Conservation (phyloP, 64 coral and sea anemone genomes). For the Stylophora pistillata region DNA sequence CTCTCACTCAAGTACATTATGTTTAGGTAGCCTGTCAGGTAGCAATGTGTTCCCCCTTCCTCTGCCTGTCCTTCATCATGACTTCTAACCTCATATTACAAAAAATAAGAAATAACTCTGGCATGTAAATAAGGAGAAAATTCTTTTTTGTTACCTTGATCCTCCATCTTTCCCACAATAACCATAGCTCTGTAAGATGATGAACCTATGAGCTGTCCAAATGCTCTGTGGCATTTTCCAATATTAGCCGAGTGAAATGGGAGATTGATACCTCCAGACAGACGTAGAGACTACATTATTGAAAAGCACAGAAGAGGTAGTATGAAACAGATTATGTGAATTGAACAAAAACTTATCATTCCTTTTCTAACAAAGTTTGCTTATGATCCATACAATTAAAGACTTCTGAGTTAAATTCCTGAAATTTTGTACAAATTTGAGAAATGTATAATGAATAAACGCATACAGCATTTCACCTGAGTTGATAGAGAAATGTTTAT, state of each 20-base stretch:
- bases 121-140: neutral
- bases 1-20: neutral
- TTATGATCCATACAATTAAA: too few relatives aligned
- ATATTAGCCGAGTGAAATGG: slow-evolving; percentile 76
- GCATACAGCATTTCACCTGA: too few relatives aligned
- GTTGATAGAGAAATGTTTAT: too few relatives aligned
- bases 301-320: neutral
- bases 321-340: too few relatives aligned
- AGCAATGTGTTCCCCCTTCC: too few relatives aligned
- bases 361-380: too few relatives aligned
- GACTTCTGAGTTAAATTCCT: too few relatives aligned
- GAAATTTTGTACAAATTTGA: too few relatives aligned
- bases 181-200: slow-evolving; percentile 76
- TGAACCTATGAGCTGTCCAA: slow-evolving; percentile 85
- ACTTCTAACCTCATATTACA: neutral
- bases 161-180: slow-evolving; percentile 92
- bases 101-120: neutral
- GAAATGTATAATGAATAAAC: too few relatives aligned
- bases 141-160: slow-evolving; percentile 53
- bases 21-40: too few relatives aligned
- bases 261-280: slow-evolving; percentile 37
- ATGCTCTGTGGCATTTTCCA: slow-evolving; percentile 71
- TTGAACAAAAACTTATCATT: too few relatives aligned
- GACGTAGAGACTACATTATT: slow-evolving; percentile 35
- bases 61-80: too few relatives aligned